Percentiles rank a stretch among this genome's conserved stretches.
Conservation (phyloP, 2,888 invertebrate genomes). For the Drosophila mulleri region DNA sequence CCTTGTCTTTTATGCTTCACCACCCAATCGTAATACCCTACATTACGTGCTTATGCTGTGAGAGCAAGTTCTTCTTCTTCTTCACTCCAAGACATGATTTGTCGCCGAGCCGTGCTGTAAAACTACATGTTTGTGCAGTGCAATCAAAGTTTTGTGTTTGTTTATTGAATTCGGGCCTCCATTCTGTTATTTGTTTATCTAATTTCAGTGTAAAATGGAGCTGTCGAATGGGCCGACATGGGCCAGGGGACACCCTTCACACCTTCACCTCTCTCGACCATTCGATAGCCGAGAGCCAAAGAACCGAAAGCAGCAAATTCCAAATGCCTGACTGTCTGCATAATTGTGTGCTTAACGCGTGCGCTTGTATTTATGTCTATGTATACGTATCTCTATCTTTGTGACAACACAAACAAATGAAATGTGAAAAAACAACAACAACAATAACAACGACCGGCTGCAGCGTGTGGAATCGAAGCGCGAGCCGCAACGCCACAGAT, state of each 20-base stretch:
- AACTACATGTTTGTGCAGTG: slow-evolving; percentile 47
- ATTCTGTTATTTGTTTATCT: slow-evolving; percentile 75
- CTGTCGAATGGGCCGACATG: slow-evolving; percentile 43
- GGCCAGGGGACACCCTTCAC: slow-evolving; percentile 2
- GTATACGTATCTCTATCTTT: slow-evolving; percentile 38
- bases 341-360: slow-evolving; percentile 81
- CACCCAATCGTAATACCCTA: not conserved
- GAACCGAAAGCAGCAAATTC: slow-evolving; percentile 55
- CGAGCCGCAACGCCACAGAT: slow-evolving; percentile 52
- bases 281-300: slow-evolving; percentile 8
- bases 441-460: slow-evolving; percentile 41
- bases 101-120: slow-evolving; percentile 7
- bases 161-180: slow-evolving; percentile 67
- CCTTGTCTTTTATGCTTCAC: not conserved
- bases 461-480: slow-evolving; percentile 58
- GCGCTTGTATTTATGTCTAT: slow-evolving; percentile 46
- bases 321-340: slow-evolving; percentile 79
- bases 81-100: slow-evolving; percentile 13
- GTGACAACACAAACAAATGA: slow-evolving; percentile 61
- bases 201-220: slow-evolving; percentile 80
- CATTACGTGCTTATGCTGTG: not conserved
- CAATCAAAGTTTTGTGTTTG: slow-evolving; percentile 77
- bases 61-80: slow-evolving; percentile 26
- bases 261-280: slow-evolving; percentile 6
- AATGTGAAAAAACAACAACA: slow-evolving; percentile 64